Conservation (phyloP, 2,113 vertebrate species). For the Chaenogobius annularis region DNA sequence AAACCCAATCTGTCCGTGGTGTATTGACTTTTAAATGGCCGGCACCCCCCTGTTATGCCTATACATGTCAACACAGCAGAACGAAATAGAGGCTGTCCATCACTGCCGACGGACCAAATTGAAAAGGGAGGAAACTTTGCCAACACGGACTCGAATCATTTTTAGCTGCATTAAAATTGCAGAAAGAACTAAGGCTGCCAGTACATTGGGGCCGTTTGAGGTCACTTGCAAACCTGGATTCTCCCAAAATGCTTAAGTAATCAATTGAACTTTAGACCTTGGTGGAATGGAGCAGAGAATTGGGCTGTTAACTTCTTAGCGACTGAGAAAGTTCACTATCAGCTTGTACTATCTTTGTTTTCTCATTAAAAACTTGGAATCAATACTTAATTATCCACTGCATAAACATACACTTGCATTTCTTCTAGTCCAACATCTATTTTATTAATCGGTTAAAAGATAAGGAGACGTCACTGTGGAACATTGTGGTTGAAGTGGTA, state of each 20-base stretch:
- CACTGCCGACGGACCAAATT: constrained; percentile 19
- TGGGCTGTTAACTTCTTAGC: constrained; percentile 31
- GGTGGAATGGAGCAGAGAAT: constrained; percentile 33
- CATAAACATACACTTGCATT: constrained; percentile 52
- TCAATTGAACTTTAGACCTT: constrained; percentile 62
- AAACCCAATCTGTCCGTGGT: constrained; percentile 48
- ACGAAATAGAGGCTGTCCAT: constrained; percentile 38
- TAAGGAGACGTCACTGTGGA: neutral
- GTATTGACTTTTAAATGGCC: constrained; percentile 55
- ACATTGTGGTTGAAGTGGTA: constrained; percentile 12
- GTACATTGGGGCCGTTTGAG: constrained; percentile 40
- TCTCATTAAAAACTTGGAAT: constrained; percentile 51
- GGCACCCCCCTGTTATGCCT: constrained; percentile 16
- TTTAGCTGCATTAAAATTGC: constrained; percentile 34
- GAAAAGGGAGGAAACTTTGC: constrained; percentile 25
- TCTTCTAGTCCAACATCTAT: constrained; percentile 9
- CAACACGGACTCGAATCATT: constrained; percentile 23
- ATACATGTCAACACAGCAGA: constrained; percentile 28
- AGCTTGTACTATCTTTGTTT: constrained; percentile 26
- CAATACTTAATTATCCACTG: constrained; percentile 70
- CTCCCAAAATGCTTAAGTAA: constrained; percentile 48
- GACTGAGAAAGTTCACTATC: constrained; percentile 27
- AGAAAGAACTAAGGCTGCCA: neutral
- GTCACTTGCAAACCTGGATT: constrained; percentile 49
- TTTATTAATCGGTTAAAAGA: constrained; percentile 14